Evolutionary conservation across 1,140 invertebrate species (phyloP).

Genomic region (Thaumatotibia leucotreta): DNA sequence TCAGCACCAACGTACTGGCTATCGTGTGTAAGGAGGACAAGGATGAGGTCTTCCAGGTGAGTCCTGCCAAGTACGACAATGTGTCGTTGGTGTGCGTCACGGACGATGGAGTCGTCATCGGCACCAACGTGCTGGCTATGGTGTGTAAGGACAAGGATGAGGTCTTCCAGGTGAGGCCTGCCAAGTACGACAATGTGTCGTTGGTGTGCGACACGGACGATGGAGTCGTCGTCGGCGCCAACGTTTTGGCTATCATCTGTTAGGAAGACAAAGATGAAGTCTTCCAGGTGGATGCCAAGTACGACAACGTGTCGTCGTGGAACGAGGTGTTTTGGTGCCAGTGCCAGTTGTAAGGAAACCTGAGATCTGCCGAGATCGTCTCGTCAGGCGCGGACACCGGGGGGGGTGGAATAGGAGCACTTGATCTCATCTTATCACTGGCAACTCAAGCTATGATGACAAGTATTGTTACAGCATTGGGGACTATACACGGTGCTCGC

Average conservation of each 20-base stretch:
- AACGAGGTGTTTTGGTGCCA: too few species aligned
- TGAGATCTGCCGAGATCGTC: too few species aligned
- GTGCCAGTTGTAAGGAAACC: too few species aligned
- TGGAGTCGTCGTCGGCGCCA: conserved; percentile 46
- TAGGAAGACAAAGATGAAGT: conserved; percentile 49
- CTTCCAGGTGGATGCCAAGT: conserved; percentile 7
- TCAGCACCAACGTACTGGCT: not conserved
- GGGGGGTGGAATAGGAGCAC: too few species aligned
- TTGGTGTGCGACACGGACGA: conserved; percentile 52
- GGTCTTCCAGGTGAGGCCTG: conserved; percentile 26
- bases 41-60: conserved; percentile 29
- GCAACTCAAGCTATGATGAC: too few species aligned
- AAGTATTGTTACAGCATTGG: too few species aligned
- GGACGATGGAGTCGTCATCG: not conserved
- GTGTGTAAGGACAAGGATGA: not conserved
- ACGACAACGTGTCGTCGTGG: conserved; percentile 16
- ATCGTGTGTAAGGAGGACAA: not conserved
- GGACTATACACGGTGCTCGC: too few species aligned
- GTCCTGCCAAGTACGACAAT: conserved; percentile 36
- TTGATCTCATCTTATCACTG: too few species aligned
- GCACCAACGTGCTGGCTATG: not conserved
- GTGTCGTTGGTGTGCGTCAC: not conserved
- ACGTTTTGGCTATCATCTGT: conserved; percentile 46
- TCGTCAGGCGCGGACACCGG: too few species aligned
- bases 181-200: conserved; percentile 45